Base-by-base conservation (phyloP, 2,797 vertebrate genomes). In the Peromyscus aztecus region DNA sequence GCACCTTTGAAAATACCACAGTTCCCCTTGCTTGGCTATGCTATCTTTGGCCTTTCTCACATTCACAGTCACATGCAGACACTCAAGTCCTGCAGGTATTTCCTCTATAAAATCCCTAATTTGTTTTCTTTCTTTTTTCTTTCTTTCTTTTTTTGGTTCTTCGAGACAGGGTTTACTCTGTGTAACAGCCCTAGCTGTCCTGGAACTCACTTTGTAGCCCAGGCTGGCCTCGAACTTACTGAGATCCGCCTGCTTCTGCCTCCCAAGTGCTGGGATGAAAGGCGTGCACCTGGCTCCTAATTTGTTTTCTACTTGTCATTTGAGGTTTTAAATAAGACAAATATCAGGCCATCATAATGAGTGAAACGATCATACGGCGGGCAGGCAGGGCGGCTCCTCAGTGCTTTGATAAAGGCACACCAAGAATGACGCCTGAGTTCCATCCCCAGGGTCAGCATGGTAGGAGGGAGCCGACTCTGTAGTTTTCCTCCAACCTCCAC, bases 271-370 rank as follows among this genome's bases (percentile, higher is more conserved):
- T 52, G 52, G 52, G 52, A 14, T 52, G 14, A 52, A 52, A 52
- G 52, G 52, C 13, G 11, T 52, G 52, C 14, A 13, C 52, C 52
- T 2, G 13, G 52, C 52, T 52, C 40, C 55, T 14, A 77, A 90
- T 76, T 14, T 43, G 46, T 16, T 95, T 92, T 81, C 13, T 80
- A 73, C 89, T 94, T 92, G 76, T 11, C 43, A 84, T 88, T 83
- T 73, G 31, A 89, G 80, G 37, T 40, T 82, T 93, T 61, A 24
- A 95, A 5, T 52, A 78, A 73, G 2, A 93, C 3, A 91, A 83
- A 86, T 34, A 73, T 3, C 89, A 89, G 43, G 59, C 52, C 3
- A 55, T 31, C 73, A 73, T 65, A 83, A 84, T 43, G 31, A 90
- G 49, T n/a, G 43, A 83, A 80, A 83, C 84, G 55, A 85, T 29